phyloP scores from a whole-genome alignment of 1,140 invertebrate species.

The Helicoverpa zea region DNA sequence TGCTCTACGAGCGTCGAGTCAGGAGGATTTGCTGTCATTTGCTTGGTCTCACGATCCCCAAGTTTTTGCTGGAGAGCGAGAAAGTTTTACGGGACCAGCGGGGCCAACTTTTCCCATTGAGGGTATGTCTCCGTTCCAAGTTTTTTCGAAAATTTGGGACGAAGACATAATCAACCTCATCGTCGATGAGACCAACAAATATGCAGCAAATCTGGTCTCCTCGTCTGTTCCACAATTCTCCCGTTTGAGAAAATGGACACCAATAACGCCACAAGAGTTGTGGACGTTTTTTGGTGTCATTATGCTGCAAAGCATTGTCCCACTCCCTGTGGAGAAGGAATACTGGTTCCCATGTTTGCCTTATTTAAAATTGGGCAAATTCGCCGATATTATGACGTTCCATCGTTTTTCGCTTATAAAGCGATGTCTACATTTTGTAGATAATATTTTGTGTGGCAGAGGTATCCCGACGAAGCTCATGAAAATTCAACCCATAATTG shows the following conservation, averaged over 20 bases:
- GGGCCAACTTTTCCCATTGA: neutral
- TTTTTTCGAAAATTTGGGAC: no score
- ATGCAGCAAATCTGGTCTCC: neutral
- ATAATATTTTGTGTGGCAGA: neutral
- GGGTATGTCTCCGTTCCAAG: neutral
- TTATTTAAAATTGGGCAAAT: neutral
- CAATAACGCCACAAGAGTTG: neutral
- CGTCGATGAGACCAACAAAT: neutral
- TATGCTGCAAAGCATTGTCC: neutral
- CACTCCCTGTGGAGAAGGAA: neutral
- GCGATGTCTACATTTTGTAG: neutral
- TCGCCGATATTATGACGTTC: neutral
- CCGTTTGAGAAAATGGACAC: neutral
- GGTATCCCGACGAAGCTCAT: neutral
- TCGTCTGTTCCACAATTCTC: neutral
- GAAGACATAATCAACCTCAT: neutral
- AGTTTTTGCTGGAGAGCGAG: neutral
- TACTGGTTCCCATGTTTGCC: no score
- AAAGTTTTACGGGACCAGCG: neutral
- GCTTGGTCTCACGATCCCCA: neutral
- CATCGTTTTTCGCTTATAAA: neutral
- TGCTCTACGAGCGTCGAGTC: neutral
- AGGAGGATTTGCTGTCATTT: neutral
- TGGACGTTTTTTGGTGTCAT: neutral
- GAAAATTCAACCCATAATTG: conserved; percentile 9